phyloP scores from a whole-genome alignment of 1,140 invertebrate species.

The Theocolax elegans region DNA sequence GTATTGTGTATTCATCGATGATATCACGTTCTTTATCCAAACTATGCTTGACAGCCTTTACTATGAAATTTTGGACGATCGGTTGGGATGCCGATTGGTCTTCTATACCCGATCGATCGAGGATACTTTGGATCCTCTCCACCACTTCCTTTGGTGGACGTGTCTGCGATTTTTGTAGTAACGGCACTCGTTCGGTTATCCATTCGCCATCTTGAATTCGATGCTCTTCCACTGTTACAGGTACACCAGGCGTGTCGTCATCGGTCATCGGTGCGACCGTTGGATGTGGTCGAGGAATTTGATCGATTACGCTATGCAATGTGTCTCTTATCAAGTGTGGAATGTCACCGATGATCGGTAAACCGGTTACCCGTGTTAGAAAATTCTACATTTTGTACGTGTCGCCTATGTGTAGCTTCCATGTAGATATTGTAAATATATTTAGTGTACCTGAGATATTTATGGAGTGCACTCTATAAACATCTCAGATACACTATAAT shows the following conservation, averaged over 20 bases:
- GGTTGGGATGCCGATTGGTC: slow-evolving; percentile 40
- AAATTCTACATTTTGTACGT: too few species aligned
- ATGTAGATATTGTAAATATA: too few species aligned
- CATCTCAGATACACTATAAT: too few species aligned
- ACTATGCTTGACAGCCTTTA: slow-evolving; percentile 48
- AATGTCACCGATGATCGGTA: background rate
- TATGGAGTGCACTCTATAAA: too few species aligned
- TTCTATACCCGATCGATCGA: slow-evolving; percentile 47
- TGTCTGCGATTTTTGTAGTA: background rate
- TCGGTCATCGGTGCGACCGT: background rate
- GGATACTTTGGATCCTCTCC: slow-evolving; percentile 40
- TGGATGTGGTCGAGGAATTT: slow-evolving; percentile 2
- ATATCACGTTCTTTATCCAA: slow-evolving; percentile 36
- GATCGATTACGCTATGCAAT: slow-evolving; percentile 35
- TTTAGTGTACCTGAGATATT: too few species aligned
- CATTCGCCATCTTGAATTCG: background rate
- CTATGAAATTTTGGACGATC: slow-evolving; percentile 52
- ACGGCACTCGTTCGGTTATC: background rate
- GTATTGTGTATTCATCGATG: slow-evolving; percentile 47
- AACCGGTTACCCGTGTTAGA: slow-evolving; percentile 38
- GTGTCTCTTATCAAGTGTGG: slow-evolving; percentile 38
- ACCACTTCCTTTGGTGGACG: background rate
- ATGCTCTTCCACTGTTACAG: background rate
- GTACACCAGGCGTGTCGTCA: background rate
- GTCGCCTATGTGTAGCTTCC: too few species aligned